Evolutionary conservation across 2,888 invertebrate genomes (phyloP).

Genomic region (Strigamia maritima): DNA sequence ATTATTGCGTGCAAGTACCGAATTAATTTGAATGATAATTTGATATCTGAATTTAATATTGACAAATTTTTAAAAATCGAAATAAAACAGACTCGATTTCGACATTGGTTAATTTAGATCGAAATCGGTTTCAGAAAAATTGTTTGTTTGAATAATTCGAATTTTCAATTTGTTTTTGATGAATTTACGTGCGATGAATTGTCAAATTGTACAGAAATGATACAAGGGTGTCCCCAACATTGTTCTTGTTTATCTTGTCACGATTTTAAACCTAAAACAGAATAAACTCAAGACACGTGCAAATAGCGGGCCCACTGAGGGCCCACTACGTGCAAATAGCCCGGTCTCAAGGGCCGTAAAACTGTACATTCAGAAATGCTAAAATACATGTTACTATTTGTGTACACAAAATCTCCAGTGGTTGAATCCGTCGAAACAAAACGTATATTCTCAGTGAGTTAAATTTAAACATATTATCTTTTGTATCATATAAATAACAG

Average conservation of each 20-base stretch:
- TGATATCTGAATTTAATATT: background rate
- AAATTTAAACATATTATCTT: no score
- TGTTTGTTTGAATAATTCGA: background rate
- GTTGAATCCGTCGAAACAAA: no score
- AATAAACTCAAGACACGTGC: conserved; percentile 59
- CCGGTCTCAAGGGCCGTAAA: no score
- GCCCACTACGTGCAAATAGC: no score
- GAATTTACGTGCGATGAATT: background rate
- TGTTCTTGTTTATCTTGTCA: conserved; percentile 47
- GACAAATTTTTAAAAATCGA: background rate
- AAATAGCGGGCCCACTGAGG: no score
- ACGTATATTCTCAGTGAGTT: no score
- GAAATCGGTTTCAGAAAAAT: background rate
- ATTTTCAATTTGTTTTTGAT: background rate
- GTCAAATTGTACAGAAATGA: background rate
- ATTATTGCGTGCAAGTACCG: no score
- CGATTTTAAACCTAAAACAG: conserved; percentile 56
- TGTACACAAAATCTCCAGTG: no score
- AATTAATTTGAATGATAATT: background rate
- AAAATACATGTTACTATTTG: no score
- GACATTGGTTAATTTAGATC: background rate
- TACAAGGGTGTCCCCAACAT: background rate
- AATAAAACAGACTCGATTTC: background rate
- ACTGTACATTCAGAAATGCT: no score
- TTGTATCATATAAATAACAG: no score